Base-by-base conservation (phyloP, 2,888 invertebrate species). In the Criorhina ranunculi region DNA sequence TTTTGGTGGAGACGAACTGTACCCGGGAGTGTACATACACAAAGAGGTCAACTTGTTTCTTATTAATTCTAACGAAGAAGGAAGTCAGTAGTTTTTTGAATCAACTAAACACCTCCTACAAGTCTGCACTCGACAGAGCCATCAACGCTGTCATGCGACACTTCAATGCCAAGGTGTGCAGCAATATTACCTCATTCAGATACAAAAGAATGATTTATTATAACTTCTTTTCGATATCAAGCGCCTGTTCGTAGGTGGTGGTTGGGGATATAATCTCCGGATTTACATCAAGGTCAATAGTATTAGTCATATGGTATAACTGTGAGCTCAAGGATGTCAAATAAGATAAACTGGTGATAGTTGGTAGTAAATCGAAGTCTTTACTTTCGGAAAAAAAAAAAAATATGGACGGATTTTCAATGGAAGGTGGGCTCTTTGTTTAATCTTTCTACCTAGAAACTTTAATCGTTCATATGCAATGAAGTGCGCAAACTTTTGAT, bases 141-240 rank as follows among this genome's bases (percentile, higher is more conserved):
- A 59, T 55, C 55, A 46, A 37, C 69, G 37, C 42, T 46, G 60
- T 19, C 19, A 19, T 8, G 64, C 40, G 49, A 70, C 64, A 66
- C 59, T 75, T 76, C 70, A 76, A 64, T 81, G 70, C 33, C 70
- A 64, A 62, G 64, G 69, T 80, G 57, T 49, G 46, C 51, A 59
- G 24, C 37, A 37, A 29, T 31, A 60, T 73, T 60, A 29, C n/a
- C 40, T 70, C 44, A 40, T 46, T 15, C 42, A 57, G 31, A 59
- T 19, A 59, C 35, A 72, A 49, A 40, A 51, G 42, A 62, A 19
- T 75, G 73, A 80, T 55, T 75, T 67, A 75, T 67, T 55, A n/a
- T n/a, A 75, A 33, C 44, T 60, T 60, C 17, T 72, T 29, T 57
- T 12, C 15, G 40, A 59, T 19, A 40, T 42, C 35, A 19, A 31